Evolutionary conservation across 2,888 invertebrate genomes (phyloP), one percentile per base, ranked within the genome.

Genomic region (Mystacides longicornis): DNA sequence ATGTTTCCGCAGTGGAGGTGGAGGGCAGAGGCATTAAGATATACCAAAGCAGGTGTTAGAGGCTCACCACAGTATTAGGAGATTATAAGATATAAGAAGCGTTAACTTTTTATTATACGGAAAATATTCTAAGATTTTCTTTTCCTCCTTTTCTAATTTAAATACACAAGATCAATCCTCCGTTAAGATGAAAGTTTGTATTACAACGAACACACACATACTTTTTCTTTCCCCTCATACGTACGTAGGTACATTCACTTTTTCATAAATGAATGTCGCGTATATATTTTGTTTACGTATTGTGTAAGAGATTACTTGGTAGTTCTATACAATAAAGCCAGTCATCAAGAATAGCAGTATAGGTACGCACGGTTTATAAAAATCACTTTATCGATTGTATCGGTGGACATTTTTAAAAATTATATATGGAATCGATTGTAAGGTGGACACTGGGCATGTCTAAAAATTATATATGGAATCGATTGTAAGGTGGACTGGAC

Each of bases 121-220:
- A 37, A 37, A 37, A 37, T 37, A 37, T 37, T 37, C 37, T 37
- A 37, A 37, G 37, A 37, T 37, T 37, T 37, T 37, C n/a, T 37
- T 37, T 37, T 37, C 14, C n/a, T 7, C 14, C 37, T 37, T 37
- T 37, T 37, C 37, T 37, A 37, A 37, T 37, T 37, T 37, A 37
- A 37, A 37, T 37, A 37, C 14, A 37, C 37, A 37, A 37, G 37
- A 37, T 37, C 37, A 37, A 37, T 37, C 16, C 16, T 37, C 37
- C 37, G 37, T 37, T 37, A 37, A 37, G 37, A 37, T 7, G 37
- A 37, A 37, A 37, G 37, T 37, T 37, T 37, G 14, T 37, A 14
- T 37, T 37, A 37, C 16, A 37, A 37, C n/a, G 16, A 37, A 37
- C 37, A 37, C 16, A 37, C 16, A n/a, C 37, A n/a, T 37, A 37